phyloP scores from a whole-genome alignment of 2,797 vertebrate species.

The Leuciscus waleckii region DNA sequence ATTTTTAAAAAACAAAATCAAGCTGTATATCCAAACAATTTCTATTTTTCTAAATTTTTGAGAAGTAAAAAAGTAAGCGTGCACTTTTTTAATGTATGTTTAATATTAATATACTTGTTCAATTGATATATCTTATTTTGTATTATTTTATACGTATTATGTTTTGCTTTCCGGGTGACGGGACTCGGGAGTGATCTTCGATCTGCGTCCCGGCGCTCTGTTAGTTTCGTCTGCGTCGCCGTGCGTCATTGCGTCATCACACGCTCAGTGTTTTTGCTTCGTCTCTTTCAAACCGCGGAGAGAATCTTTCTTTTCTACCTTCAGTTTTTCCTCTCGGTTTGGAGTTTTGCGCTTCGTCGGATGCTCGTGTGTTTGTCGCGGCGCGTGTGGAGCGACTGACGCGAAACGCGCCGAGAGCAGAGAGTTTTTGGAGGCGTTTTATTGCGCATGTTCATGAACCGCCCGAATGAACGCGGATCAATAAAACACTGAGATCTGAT shows the following conservation, averaged over 20 bases:
- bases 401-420: neutral
- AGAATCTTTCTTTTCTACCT: conserved; percentile 11
- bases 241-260: conserved; percentile 40
- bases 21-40: neutral
- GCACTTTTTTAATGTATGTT: neutral
- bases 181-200: neutral
- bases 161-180: neutral
- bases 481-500: conserved; percentile 31
- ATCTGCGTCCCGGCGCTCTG: neutral
- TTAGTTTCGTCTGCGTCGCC: conserved; percentile 17
- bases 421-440: neutral
- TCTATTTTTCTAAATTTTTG: neutral
- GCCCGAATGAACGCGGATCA: conserved; percentile 43
- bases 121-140: neutral
- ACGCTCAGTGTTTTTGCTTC: conserved; percentile 44
- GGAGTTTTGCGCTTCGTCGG: neutral
- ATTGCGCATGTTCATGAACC: conserved; percentile 42
- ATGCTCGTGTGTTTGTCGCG: neutral
- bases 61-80: neutral
- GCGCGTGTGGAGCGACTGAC: neutral
- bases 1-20: neutral
- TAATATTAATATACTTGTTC: neutral
- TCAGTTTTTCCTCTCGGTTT: neutral
- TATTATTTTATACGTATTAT: neutral
- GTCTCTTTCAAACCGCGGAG: conserved; percentile 23